These are phyloP conservation scores for Psammodynastes pulverulentus DNA, from an alignment of 2,113 vertebrate species.

Conservation along the genomic window DNA sequence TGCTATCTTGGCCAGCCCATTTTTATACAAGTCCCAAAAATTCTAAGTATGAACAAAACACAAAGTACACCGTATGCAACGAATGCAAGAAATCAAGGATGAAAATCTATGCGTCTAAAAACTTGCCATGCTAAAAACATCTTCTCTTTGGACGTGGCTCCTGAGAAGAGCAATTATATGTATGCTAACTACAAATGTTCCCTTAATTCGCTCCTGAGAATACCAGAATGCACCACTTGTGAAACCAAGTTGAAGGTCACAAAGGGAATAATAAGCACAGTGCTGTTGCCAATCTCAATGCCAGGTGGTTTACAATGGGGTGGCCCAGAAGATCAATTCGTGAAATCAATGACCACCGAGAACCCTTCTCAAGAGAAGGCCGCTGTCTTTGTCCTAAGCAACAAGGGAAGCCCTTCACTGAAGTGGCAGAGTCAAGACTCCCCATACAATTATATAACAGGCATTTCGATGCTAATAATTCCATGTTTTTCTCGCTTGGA, in stretches of 20 bases:
- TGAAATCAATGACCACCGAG: background rate
- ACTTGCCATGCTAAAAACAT: conserved; percentile 2
- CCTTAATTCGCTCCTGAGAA: conserved; percentile 51
- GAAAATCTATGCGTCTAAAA: accelerated
- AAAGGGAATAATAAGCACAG: conserved; percentile 22
- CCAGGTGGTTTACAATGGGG: background rate
- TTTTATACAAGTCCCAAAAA: background rate
- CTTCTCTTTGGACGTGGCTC: background rate
- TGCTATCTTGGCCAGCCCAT: background rate
- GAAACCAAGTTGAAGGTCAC: conserved; percentile 60
- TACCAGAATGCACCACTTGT: conserved; percentile 61
- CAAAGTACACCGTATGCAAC: background rate
- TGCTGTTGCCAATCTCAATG: background rate
- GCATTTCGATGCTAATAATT: background rate
- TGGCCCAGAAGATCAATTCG: background rate
- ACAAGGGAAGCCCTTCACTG: background rate
- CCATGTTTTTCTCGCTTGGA: background rate
- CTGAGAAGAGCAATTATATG: conserved; percentile 28
- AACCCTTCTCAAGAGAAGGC: background rate
- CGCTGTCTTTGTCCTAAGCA: background rate
- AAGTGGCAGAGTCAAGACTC: background rate
- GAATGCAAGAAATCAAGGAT: background rate
- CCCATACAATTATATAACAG: background rate
- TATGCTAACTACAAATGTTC: conserved; percentile 55
- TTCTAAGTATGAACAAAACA: background rate